Percentiles rank a stretch among this genome's conserved stretches.
These are phyloP conservation scores for Pitta sordida DNA, from an alignment of 2,113 vertebrate species.

Conservation along the genomic window DNA sequence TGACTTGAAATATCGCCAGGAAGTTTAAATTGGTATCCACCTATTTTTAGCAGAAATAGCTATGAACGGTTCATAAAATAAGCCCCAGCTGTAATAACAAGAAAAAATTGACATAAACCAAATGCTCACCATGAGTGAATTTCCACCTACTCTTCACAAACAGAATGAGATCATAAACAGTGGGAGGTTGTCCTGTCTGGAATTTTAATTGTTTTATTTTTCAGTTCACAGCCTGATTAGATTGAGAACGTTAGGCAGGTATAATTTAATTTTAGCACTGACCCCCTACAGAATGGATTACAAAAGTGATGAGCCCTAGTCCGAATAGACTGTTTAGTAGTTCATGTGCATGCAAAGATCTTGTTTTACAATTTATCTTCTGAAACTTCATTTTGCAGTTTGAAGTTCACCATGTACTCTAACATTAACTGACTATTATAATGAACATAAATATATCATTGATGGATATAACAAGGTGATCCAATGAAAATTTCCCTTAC, in stretches of 20 bases:
- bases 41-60: conserved; percentile 66
- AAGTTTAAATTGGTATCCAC: conserved; percentile 59
- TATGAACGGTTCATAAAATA: conserved; percentile 61
- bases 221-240: conserved; percentile 56
- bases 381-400: background rate
- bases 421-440: background rate
- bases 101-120: conserved; percentile 67
- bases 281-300: conserved; percentile 43
- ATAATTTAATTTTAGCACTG: conserved; percentile 59
- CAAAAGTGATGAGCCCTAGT: conserved; percentile 16
- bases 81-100: conserved; percentile 61
- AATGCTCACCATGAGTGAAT: conserved; percentile 65
- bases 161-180: conserved; percentile 53
- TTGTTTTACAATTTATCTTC: background rate
- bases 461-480: background rate
- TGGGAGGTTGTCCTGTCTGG: conserved; percentile 41
- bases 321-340: conserved; percentile 28
- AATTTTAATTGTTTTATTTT: conserved; percentile 69
- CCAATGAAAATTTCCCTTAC: background rate
- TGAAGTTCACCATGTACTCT: background rate
- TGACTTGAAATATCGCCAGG: conserved; percentile 52
- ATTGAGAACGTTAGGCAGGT: conserved; percentile 49
- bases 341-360: background rate
- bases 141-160: conserved; percentile 58
- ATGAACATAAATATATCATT: background rate